phyloP scores from a whole-genome alignment of 2,797 vertebrate species.

The Sebastes ruberrimus region DNA sequence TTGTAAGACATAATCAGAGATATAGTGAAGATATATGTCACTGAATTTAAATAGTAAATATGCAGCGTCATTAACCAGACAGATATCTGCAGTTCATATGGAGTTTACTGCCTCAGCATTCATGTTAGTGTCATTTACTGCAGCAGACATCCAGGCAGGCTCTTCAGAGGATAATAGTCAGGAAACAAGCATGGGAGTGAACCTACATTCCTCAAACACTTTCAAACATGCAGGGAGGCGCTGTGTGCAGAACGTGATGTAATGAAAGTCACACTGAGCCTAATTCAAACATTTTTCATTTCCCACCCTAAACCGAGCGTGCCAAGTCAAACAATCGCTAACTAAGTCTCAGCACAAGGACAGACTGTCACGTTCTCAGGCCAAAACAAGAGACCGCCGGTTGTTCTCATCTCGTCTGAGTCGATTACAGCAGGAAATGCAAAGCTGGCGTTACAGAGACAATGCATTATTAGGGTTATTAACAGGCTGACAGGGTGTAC shows the following conservation, averaged over 20 bases:
- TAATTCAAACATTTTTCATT: conserved; percentile 49
- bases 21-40: background rate
- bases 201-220: conserved; percentile 64
- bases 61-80: background rate
- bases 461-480: conserved; percentile 9
- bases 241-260: conserved; percentile 16
- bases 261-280: conserved; percentile 31
- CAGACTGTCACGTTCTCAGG: background rate
- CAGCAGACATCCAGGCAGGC: conserved; percentile 22
- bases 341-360: conserved; percentile 1
- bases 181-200: conserved; percentile 64
- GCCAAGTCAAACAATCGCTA: conserved; percentile 63
- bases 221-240: conserved; percentile 43
- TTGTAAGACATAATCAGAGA: background rate
- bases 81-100: conserved; percentile 15
- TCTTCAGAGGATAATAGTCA: conserved; percentile 26
- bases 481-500: conserved; percentile 19
- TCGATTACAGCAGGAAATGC: background rate
- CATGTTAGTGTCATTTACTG: background rate
- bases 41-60: background rate
- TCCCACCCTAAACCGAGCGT: conserved; percentile 20
- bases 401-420: background rate
- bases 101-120: conserved; percentile 21
- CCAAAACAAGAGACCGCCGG: background rate
- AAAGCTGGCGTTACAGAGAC: background rate